phyloP scores from a whole-genome alignment of 1,140 invertebrate genomes.

The Paraescarpia echinospica region DNA sequence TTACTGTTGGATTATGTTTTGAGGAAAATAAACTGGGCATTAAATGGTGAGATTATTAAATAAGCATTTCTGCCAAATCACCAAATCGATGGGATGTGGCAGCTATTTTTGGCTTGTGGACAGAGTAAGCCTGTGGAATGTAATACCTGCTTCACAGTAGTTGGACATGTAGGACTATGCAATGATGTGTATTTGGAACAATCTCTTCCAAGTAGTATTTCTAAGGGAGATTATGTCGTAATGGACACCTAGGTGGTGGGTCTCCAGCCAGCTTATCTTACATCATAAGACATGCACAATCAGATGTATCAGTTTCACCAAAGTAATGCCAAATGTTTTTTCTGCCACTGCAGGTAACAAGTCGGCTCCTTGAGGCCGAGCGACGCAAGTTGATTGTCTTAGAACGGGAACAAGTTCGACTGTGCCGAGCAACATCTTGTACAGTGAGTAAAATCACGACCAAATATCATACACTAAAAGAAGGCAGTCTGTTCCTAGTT shows the following conservation, averaged over 20 bases:
- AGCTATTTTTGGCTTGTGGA: too few species aligned
- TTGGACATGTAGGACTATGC: too few species aligned
- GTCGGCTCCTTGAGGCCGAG: neutral
- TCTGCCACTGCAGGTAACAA: conserved; percentile 3
- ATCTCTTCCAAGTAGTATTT: neutral
- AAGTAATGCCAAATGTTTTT: neutral
- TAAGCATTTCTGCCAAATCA: too few species aligned
- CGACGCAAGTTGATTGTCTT: neutral
- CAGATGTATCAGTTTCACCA: neutral
- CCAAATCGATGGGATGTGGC: too few species aligned
- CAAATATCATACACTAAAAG: too few species aligned
- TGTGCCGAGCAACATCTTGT: neutral
- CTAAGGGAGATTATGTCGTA: neutral
- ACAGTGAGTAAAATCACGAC: neutral
- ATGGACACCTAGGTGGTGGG: neutral
- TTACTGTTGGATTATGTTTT: too few species aligned
- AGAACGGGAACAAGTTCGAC: neutral
- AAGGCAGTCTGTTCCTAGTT: too few species aligned
- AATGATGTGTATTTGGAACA: neutral
- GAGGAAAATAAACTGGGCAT: too few species aligned
- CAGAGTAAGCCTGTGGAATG: too few species aligned
- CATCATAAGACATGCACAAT: neutral
- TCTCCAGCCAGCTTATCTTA: neutral
- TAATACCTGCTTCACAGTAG: too few species aligned
- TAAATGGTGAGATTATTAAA: too few species aligned